Percentiles rank a stretch among this genome's conserved stretches.
phyloP scores from a whole-genome alignment of 2,797 vertebrate species.

The Vireo griseus region DNA sequence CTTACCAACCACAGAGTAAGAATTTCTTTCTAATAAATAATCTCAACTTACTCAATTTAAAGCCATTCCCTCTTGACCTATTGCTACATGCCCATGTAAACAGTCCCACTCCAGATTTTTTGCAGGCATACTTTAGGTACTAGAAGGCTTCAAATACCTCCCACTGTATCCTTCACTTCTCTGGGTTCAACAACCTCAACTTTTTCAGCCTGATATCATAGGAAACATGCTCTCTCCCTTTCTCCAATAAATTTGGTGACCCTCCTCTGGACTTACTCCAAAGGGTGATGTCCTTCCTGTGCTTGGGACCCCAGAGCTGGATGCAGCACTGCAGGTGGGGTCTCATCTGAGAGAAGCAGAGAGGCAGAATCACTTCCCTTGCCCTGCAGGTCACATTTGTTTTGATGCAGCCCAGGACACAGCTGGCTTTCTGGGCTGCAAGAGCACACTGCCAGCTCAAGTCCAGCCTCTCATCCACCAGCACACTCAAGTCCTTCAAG shows the following conservation, averaged over 20 bases:
- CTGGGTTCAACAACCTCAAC: background rate
- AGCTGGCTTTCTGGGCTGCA: background rate
- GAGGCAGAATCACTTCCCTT: background rate
- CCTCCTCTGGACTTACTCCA: background rate
- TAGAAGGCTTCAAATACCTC: background rate
- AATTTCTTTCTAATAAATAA: background rate
- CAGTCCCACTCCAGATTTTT: background rate
- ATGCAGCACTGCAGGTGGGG: fast-evolving
- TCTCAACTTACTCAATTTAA: background rate
- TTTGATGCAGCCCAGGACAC: background rate
- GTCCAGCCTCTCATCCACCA: background rate
- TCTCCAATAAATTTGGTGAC: background rate
- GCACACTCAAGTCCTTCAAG: background rate
- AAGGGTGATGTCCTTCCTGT: background rate
- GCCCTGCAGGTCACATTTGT: too few relatives aligned
- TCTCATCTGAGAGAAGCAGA: background rate
- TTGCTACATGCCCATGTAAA: background rate
- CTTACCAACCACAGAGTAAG: background rate
- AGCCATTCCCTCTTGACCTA: background rate
- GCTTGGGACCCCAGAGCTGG: background rate
- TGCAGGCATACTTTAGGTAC: background rate
- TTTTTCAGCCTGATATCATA: background rate
- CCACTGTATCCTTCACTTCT: background rate
- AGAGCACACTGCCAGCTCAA: background rate
- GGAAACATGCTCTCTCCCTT: background rate